Evolutionary conservation across 2,888 invertebrate genomes (phyloP).

Genomic region (Tortricodes alternella): DNA sequence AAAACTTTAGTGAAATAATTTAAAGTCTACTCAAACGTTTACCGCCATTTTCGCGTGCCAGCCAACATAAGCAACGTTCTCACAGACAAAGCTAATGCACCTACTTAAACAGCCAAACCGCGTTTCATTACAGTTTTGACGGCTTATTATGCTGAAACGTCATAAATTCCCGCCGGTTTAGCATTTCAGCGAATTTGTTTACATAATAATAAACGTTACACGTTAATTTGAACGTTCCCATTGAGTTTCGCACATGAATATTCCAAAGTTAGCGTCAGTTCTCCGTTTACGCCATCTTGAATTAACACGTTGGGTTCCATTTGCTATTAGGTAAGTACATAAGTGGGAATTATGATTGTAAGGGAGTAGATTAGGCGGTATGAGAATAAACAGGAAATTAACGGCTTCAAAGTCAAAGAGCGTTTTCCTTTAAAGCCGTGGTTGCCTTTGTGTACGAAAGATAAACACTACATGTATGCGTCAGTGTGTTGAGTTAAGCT

Average conservation of each 20-base stretch:
- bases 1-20: neutral
- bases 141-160: conserved; percentile 34
- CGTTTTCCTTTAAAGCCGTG: no score
- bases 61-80: neutral
- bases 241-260: conserved; percentile 35
- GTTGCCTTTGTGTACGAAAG: no score
- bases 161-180: conserved; percentile 32
- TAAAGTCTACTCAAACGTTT: neutral
- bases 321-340: conserved; percentile 26
- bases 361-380: no score
- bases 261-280: conserved; percentile 34
- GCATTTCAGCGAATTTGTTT: conserved; percentile 42
- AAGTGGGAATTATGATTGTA: conserved; percentile 11
- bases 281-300: conserved; percentile 37
- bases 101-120: conserved; percentile 21
- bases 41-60: neutral
- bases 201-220: conserved; percentile 44
- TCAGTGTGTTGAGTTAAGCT: no score
- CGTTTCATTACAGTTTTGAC: conserved; percentile 34
- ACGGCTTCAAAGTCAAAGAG: no score
- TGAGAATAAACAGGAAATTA: no score
- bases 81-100: conserved; percentile 24
- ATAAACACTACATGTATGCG: no score
- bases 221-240: conserved; percentile 43
- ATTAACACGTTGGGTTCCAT: conserved; percentile 22